Evolutionary conservation across 2,888 invertebrate species (phyloP), one percentile per base, ranked within the genome.

Genomic region (Gnatocerus cornutus): DNA sequence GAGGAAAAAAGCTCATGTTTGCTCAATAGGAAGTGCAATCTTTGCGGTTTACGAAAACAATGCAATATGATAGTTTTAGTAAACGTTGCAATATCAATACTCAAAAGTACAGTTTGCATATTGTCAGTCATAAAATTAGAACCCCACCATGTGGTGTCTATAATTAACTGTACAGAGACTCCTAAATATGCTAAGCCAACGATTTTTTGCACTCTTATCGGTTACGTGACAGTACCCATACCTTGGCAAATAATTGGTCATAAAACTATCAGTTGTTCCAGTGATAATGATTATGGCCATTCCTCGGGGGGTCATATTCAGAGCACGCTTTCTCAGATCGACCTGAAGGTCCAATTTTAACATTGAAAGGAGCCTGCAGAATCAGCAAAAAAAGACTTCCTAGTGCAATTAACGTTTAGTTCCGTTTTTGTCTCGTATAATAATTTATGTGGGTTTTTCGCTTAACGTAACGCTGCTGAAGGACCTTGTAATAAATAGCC

Each of bases 401-500:
- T 65, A 21, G 21, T 56, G 46, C 41, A 56, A 48, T 55, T 65
- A 46, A 39, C 10, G 39, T 56, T 65, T 45, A 55, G 45, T 56
- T 48, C 55, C 48, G 56, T 65, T 65, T 56, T 65, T 65, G 37
- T 4, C 48, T 14, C 16, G 13, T 21, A 56, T 56, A 56, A 65
- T 65, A 65, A 65, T 56, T 65, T 65, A 65, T 65, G 56, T 43
- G 30, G 37, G 14, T 56, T 37, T 56, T 56, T 45, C 37, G 10
- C 46, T 14, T 13, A 55, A 30, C 43, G 13, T 50, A 21, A 21
- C 21, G 43, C 6, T 64, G 14, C 41, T 10, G n/a, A 46, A 8
- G n/a, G 29, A 56, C 65, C 65, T 65, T 65, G 65, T 65, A 56
- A 65, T 65, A 45, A 48, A 65, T 65, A 65, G 41, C 30, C 46